These are phyloP conservation scores for Chaetops frenatus DNA, from an alignment of 2,113 vertebrate genomes.

Conservation along the genomic window DNA sequence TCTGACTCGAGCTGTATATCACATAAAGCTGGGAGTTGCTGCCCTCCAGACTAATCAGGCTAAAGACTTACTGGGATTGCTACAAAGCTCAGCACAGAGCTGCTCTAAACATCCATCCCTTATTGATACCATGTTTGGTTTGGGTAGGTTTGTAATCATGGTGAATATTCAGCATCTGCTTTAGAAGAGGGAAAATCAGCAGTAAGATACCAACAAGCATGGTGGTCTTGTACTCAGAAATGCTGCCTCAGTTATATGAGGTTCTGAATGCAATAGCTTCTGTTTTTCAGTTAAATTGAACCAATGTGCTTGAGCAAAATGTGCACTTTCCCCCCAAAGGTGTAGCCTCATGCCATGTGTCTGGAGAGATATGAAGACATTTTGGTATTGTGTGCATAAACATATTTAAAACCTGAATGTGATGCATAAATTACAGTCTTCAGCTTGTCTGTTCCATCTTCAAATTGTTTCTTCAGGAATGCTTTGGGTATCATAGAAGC, in stretches of 20 bases:
- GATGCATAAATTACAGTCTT: background rate
- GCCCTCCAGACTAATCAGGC: background rate
- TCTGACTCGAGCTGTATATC: background rate
- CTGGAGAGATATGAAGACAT: no score
- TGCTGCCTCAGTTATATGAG: background rate
- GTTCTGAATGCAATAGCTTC: background rate
- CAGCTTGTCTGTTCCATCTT: background rate
- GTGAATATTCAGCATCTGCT: background rate
- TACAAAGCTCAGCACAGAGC: background rate
- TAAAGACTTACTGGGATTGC: background rate
- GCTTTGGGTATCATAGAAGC: fast-evolving
- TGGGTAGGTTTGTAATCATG: background rate
- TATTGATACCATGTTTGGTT: background rate
- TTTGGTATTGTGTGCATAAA: background rate
- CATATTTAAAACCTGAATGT: background rate
- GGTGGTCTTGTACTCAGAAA: background rate
- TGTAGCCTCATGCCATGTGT: background rate
- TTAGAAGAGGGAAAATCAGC: background rate
- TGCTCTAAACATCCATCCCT: background rate
- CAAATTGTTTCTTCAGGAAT: background rate
- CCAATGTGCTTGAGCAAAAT: background rate
- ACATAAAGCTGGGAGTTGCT: background rate
- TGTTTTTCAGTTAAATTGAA: background rate
- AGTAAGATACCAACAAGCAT: background rate
- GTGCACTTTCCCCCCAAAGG: fast-evolving